phyloP scores from a whole-genome alignment of 2,113 vertebrate species.

The Ictalurus punctatus region DNA sequence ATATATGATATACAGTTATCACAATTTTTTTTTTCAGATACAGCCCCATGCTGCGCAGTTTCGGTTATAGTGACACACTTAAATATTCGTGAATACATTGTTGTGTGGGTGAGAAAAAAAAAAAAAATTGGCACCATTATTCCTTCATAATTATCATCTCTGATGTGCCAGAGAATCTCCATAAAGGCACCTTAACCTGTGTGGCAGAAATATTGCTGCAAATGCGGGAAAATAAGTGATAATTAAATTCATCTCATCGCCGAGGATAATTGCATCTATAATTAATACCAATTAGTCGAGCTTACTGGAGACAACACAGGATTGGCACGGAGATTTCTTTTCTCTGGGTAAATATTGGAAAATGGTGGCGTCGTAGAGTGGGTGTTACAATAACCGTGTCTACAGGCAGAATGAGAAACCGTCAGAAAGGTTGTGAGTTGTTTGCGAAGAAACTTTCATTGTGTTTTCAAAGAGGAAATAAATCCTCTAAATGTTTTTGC shows the following conservation, averaged over 20 bases:
- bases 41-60: not conserved
- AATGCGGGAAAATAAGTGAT: not conserved
- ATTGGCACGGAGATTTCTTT: not conserved
- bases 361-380: not conserved
- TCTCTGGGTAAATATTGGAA: not conserved
- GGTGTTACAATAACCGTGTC: not conserved
- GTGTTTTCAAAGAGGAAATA: not conserved
- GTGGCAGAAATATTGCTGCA: constrained; percentile 25
- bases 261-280: constrained; percentile 25
- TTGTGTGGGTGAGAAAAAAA: constrained; percentile 17
- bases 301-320: not conserved
- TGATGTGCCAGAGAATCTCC: constrained; percentile 30
- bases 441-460: not conserved
- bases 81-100: constrained; percentile 30
- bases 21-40: not conserved
- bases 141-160: constrained; percentile 26
- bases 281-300: constrained; percentile 37
- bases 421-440: not conserved
- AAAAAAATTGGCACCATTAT: constrained; percentile 7
- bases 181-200: constrained; percentile 33
- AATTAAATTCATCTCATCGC: constrained; percentile 37
- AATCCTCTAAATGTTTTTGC: not conserved
- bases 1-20: not conserved
- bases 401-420: not conserved
- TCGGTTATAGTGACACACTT: not conserved